Percentiles rank a stretch among this genome's conserved stretches.
phyloP scores from a whole-genome alignment of 2,113 vertebrate genomes.

The Thunnus maccoyii region DNA sequence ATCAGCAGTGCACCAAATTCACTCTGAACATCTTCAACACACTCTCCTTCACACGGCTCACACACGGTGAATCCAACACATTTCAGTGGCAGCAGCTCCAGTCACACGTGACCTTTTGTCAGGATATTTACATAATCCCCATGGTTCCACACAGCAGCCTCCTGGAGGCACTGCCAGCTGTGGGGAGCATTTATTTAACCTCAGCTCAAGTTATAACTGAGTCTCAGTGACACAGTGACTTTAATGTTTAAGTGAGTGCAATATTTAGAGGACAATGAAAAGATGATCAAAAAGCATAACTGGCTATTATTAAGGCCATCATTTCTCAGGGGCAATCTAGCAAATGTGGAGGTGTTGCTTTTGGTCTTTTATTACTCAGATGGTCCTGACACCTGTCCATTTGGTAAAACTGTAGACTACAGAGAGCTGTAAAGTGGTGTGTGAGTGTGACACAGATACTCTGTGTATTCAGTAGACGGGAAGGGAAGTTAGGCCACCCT shows the following conservation, averaged over 20 bases:
- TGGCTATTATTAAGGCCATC: slow-evolving; percentile 21
- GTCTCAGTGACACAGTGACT: slow-evolving; percentile 56
- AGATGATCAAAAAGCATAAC: slow-evolving; percentile 11
- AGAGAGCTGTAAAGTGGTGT: slow-evolving; percentile 37
- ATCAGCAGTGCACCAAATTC: slow-evolving; percentile 49
- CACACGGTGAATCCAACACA: slow-evolving; percentile 39
- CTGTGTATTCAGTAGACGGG: slow-evolving; percentile 40
- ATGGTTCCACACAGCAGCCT: slow-evolving; percentile 64
- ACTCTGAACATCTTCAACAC: slow-evolving; percentile 43
- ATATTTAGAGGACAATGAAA: slow-evolving; percentile 58
- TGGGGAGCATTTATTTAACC: slow-evolving; percentile 70
- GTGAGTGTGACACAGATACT: slow-evolving; percentile 16
- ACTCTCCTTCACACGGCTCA: neutral
- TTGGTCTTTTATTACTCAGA: slow-evolving; percentile 51
- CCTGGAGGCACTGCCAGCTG: slow-evolving; percentile 62
- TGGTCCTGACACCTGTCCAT: slow-evolving; percentile 66
- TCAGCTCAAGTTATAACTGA: slow-evolving; percentile 41
- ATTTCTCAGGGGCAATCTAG: slow-evolving; percentile 43
- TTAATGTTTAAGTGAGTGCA: slow-evolving; percentile 56
- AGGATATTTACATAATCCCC: slow-evolving; percentile 79
- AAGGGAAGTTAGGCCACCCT: slow-evolving; percentile 32
- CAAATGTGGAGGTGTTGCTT: slow-evolving; percentile 73
- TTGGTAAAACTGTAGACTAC: slow-evolving; percentile 56
- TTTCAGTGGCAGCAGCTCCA: slow-evolving; percentile 51
- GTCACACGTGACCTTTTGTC: slow-evolving; percentile 73